Conservation (phyloP, 2,888 invertebrate genomes). For the Corbicula japonica region DNA sequence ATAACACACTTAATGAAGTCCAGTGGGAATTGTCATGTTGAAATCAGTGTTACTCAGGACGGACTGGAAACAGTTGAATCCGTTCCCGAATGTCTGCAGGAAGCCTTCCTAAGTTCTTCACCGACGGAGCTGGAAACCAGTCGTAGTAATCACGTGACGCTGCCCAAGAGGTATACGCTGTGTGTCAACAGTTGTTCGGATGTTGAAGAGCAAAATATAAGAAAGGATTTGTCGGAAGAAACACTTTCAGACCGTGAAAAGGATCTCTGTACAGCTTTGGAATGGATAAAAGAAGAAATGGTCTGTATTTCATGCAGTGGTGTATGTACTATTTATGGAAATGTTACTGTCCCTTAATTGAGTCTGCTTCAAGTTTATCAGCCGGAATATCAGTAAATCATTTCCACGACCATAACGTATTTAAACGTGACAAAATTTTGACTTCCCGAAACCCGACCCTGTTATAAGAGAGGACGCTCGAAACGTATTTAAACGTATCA, state of each 20-base stretch:
- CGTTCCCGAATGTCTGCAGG: slow-evolving; percentile 61
- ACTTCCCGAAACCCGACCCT: no score
- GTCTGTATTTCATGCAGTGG: no score
- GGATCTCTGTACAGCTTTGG: slow-evolving; percentile 74
- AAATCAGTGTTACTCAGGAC: slow-evolving; percentile 58
- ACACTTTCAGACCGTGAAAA: slow-evolving; percentile 67
- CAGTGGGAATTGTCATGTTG: slow-evolving; percentile 58
- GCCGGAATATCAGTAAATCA: no score
- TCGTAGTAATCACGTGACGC: slow-evolving; percentile 38
- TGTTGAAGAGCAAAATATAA: slow-evolving; percentile 35
- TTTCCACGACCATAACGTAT: no score
- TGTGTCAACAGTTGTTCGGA: slow-evolving; percentile 38
- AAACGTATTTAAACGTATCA: no score
- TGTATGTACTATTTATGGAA: no score
- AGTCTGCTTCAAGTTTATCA: no score
- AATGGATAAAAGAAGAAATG: slow-evolving; percentile 81
- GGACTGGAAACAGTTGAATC: slow-evolving; percentile 49
- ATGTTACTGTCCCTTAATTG: no score
- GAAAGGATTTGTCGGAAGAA: slow-evolving; percentile 23
- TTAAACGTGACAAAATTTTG: no score
- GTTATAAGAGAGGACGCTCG: no score
- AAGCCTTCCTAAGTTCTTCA: slow-evolving; percentile 35
- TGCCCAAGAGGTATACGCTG: slow-evolving; percentile 59
- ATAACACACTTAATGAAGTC: no score
- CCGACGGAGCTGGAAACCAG: slow-evolving; percentile 9